Evolutionary conservation across 2,113 vertebrate genomes (phyloP).

Genomic region (Montifringilla adamsi): DNA sequence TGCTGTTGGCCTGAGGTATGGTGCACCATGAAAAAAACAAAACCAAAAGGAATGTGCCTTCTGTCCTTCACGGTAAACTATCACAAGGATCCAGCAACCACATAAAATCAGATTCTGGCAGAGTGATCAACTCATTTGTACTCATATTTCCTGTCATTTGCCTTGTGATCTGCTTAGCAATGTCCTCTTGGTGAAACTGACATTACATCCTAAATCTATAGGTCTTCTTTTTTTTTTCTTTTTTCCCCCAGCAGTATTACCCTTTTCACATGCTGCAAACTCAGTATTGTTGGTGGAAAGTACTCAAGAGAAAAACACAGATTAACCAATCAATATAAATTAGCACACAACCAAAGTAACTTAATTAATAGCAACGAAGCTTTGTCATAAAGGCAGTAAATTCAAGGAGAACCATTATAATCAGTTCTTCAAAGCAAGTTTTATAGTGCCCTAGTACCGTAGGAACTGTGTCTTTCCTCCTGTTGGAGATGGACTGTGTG

Average conservation of each 20-base stretch:
- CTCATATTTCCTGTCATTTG: not conserved
- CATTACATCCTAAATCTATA: not conserved
- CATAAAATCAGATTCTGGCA: conserved; percentile 1
- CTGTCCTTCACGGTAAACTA: not conserved
- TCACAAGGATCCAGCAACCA: conserved; percentile 1
- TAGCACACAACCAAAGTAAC: not conserved
- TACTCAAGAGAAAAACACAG: not conserved
- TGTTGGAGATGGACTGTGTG: not conserved
- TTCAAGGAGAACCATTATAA: not conserved
- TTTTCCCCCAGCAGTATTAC: not conserved
- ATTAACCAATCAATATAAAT: not conserved
- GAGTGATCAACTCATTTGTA: conserved; percentile 32
- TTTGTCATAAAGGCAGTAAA: not conserved
- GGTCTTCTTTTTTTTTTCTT: not conserved
- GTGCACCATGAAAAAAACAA: not conserved
- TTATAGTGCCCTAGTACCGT: not conserved
- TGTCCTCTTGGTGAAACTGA: conserved; percentile 28
- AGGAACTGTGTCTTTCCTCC: not conserved
- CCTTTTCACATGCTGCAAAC: not conserved
- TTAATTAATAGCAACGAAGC: not conserved
- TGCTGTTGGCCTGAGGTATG: not conserved
- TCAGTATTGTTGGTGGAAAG: not conserved
- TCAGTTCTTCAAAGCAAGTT: not conserved
- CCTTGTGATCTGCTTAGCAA: conserved; percentile 30
- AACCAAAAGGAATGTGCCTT: not conserved